These are phyloP conservation scores for Phymorhynchus buccinoides DNA, from an alignment of 1,140 invertebrate genomes.

Conservation along the genomic window DNA sequence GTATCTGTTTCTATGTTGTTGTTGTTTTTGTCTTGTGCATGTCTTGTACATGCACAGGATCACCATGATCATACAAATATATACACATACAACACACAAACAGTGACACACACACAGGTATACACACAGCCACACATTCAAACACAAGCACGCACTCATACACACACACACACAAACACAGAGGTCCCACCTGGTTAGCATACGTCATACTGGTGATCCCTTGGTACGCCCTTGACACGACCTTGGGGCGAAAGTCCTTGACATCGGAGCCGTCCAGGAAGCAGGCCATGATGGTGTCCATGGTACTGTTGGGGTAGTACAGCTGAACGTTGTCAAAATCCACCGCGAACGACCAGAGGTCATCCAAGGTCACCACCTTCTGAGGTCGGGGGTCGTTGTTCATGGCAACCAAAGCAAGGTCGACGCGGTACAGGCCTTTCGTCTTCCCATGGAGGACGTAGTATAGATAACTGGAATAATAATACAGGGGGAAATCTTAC, in stretches of 20 bases:
- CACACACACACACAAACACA: too few species aligned
- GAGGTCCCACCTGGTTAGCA: conserved; percentile 57
- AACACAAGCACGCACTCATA: too few species aligned
- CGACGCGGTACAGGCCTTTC: conserved; percentile 84
- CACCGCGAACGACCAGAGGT: conserved; percentile 83
- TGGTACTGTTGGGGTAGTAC: conserved; percentile 78
- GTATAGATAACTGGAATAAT: conserved; percentile 82
- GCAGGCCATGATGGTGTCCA: conserved; percentile 83
- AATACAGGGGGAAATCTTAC: background rate
- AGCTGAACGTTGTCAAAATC: conserved; percentile 87
- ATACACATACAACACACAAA: too few species aligned
- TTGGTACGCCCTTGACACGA: conserved; percentile 72
- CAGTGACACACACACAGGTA: too few species aligned
- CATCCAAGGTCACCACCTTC: conserved; percentile 77
- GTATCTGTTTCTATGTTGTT: too few species aligned
- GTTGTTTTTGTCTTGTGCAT: too few species aligned
- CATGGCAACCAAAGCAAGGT: conserved; percentile 75
- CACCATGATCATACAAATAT: too few species aligned
- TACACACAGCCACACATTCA: too few species aligned
- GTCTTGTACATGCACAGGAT: too few species aligned
- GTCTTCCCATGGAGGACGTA: conserved; percentile 79
- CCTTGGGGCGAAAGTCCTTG: conserved; percentile 82
- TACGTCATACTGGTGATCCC: conserved; percentile 54
- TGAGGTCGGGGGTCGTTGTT: background rate
- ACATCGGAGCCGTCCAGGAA: conserved; percentile 87